Evolutionary conservation across 2,797 vertebrate species (phyloP), one percentile per base, ranked within the genome.

Genomic region (Glyptemys insculpta): DNA sequence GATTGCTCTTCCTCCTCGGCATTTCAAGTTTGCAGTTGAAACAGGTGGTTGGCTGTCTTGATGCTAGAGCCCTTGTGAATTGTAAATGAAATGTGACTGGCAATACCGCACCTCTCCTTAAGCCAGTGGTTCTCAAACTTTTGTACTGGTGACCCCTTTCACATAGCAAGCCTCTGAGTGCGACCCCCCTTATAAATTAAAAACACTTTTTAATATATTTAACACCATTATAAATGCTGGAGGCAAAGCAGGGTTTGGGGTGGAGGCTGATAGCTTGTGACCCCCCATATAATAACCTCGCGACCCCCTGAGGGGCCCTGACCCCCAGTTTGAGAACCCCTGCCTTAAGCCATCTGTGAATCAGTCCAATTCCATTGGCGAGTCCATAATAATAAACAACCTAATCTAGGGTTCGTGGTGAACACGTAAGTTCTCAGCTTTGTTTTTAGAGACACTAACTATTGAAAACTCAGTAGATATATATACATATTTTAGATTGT

Each of bases 21-120:
- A 95, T 97, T 98, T 97, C 96, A 97, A 88, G 85, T 97, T 95
- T 96, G 94, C 97, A 94, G 96, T 96, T 96, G 94, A 95, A 97
- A 94, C 92, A 94, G 81, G 91, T 34, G 21, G 34, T 97, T 96
- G 88, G 96, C 97, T 25, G 14, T n/a, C 87, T 97, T 95, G 34
- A 86, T 94, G 93, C 94, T 97, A 53, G 83, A 94, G 94, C 96
- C 96, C 96, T 96, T 97, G 94, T 95, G 94, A 95, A 94, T 96
- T 97, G 96, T 96, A 94, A 96, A 95, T 97, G 97, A 97, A 97
- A 95, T 95, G 95, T 95, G 96, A 97, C 97, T 96, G 93, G 86
- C 83, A 94, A 91, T 96, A 92, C 96, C 88, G 84, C 95, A 88
- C 93, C 91, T 89, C 92, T 93, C 84, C 87, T 81, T 97, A 97